Conservation (phyloP, 2,113 vertebrate genomes). For the Caranx melampygus region DNA sequence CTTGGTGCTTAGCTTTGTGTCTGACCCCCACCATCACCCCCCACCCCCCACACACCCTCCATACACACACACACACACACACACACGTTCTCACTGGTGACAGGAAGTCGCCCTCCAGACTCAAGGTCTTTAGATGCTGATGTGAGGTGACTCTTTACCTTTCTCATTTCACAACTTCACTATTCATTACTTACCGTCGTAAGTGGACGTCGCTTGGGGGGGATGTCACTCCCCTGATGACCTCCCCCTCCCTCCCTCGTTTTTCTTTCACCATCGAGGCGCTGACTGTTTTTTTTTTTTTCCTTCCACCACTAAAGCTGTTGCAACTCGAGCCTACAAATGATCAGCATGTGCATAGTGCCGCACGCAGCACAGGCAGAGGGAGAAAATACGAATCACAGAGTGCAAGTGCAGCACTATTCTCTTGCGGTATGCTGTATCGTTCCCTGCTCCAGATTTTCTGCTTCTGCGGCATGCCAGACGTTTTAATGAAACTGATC, state of each 20-base stretch:
- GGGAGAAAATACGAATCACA: conserved; percentile 46
- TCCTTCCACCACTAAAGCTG: conserved; percentile 25
- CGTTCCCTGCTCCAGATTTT: conserved; percentile 52
- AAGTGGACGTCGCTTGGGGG: conserved; percentile 42
- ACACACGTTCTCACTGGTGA: neutral
- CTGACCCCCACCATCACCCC: conserved; percentile 20
- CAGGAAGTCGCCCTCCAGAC: conserved; percentile 41
- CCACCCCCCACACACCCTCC: neutral
- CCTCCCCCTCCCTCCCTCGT: neutral
- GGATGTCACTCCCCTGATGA: conserved; percentile 30
- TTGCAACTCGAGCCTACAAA: conserved; percentile 56
- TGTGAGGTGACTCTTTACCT: conserved; percentile 58
- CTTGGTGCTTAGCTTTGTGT: conserved; percentile 3
- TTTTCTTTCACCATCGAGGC: neutral
- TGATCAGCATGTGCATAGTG: conserved; percentile 54
- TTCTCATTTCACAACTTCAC: conserved; percentile 70
- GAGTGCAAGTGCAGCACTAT: conserved; percentile 64
- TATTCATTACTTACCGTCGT: conserved; percentile 48
- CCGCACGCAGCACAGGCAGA: conserved; percentile 18
- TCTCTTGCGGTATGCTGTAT: conserved; percentile 19
- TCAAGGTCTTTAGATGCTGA: conserved; percentile 25
- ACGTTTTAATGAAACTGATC: conserved; percentile 44
- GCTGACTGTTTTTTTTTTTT: conserved; percentile 9
- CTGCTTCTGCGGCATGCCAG: conserved; percentile 21
- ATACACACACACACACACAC: conserved; percentile 7